Evolutionary conservation across 2,797 vertebrate species (phyloP), one percentile per base, ranked within the genome.

Genomic region (Microcaecilia unicolor): DNA sequence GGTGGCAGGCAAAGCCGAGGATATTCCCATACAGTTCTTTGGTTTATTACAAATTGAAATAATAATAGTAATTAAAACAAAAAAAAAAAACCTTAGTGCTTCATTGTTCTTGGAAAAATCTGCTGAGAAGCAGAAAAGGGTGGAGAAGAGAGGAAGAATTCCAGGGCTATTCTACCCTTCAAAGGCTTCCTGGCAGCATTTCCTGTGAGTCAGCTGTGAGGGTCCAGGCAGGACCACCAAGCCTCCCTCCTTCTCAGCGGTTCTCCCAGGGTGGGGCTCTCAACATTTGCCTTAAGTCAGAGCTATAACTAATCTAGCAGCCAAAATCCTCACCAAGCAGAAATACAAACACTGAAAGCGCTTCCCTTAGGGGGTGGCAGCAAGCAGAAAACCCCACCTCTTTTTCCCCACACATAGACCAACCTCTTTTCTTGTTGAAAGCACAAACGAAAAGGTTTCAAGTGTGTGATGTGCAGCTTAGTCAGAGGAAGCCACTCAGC

Each of bases 171-270:
- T 31, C 29, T 55, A 54, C 57, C n/a, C n/a, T n/a, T n/a, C n/a
- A n/a, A 51, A 54, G 41, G 62, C 64, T 51, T 39, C 13, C 29
- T 37, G n/a, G n/a, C n/a, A 52, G 67, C 75, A 80, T 73, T 83
- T 80, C 70, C 72, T 79, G 79, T 75, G 68, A 76, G 65, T 54
- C 84, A 78, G 74, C 78, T 72, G 67, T 69, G 76, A 40, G 63
- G 71, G 71, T 70, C 66, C 44, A 36, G 48, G 43, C 50, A 32
- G 66, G 61, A 52, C 51, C 55, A 59, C 55, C 44, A 18, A 39
- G 31, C 64, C 59, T 50, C 54, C 58, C 49, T 57, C 41, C 37
- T 42, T 33, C 50, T 41, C 26, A 3, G 18, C n/a, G 17, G 15
- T 14, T 31, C 14, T 15, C 28, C 10, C n/a, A n/a, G n/a, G n/a